These are phyloP conservation scores for Leucophora obtusa DNA, from an alignment of 2,888 invertebrate species.

Conservation along the genomic window DNA sequence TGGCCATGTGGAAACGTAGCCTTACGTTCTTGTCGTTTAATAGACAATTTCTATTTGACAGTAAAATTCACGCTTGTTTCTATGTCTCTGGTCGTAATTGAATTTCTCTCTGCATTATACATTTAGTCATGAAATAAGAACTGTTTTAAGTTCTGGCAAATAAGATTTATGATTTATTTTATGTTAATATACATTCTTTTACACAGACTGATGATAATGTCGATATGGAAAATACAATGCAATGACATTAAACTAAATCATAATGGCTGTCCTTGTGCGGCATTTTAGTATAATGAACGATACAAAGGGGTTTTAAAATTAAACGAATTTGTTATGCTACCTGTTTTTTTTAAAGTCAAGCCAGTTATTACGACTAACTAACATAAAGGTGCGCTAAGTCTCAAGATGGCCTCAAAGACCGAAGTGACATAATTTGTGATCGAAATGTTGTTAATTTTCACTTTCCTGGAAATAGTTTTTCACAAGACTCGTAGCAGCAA, in stretches of 20 bases:
- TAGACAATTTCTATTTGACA: conserved; percentile 26
- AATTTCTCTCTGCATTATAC: background rate
- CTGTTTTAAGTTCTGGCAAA: background rate
- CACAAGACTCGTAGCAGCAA: too few relatives aligned
- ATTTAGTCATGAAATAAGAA: background rate
- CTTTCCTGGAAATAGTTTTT: too few relatives aligned
- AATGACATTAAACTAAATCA: background rate
- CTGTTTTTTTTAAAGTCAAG: background rate
- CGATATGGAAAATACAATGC: background rate
- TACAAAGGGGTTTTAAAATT: background rate
- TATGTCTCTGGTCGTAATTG: conserved; percentile 44
- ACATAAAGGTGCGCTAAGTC: too few relatives aligned
- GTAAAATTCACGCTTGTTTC: conserved; percentile 38
- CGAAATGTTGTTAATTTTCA: too few relatives aligned
- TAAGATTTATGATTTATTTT: conserved; percentile 1
- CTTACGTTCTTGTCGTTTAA: background rate
- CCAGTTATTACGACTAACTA: too few relatives aligned
- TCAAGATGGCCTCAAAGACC: too few relatives aligned
- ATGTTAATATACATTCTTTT: background rate
- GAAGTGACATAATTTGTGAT: too few relatives aligned
- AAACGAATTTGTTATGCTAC: conserved; percentile 21
- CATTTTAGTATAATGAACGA: conserved; percentile 7
- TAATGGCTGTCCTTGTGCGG: conserved; percentile 16
- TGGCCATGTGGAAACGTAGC: too few relatives aligned
- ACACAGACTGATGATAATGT: background rate